Evolutionary conservation across 2,113 vertebrate genomes (phyloP).

Genomic region (Rhinogobius similis): DNA sequence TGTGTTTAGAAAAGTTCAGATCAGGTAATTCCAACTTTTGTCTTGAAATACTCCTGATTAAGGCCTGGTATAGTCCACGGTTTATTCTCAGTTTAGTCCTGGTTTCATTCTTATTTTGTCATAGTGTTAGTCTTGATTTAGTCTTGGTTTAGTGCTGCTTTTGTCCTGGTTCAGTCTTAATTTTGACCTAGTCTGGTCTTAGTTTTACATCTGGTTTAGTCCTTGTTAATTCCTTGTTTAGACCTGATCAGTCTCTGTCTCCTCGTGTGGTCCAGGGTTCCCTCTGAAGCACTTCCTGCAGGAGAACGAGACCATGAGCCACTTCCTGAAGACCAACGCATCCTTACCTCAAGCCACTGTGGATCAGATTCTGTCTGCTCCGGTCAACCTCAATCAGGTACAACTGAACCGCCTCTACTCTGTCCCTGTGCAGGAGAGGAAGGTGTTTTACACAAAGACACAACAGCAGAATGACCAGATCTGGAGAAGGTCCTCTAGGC

Average conservation of each 20-base stretch:
- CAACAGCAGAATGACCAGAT: neutral
- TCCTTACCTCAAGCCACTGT: conserved; percentile 77
- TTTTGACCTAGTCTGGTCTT: too few species aligned
- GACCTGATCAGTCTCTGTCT: neutral
- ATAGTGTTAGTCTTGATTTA: neutral
- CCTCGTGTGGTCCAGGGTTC: conserved; percentile 75
- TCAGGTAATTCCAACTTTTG: too few species aligned
- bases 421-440: too few species aligned
- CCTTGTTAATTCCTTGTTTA: neutral
- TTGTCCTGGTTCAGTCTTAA: too few species aligned
- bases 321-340: conserved; percentile 82
- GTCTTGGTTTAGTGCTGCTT: neutral
- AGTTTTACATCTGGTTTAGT: too few species aligned
- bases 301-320: conserved; percentile 87
- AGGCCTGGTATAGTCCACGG: too few species aligned
- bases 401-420: neutral
- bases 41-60: too few species aligned
- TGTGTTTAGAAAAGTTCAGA: too few species aligned
- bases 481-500: neutral
- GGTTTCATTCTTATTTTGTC: neutral
- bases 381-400: conserved; percentile 85
- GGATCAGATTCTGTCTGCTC: conserved; percentile 78
- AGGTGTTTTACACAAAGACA: too few species aligned
- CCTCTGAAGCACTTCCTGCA: conserved; percentile 88
- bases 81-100: neutral